Evolutionary conservation across 2,113 vertebrate species (phyloP).

Genomic region (Triplophysa siluroides): DNA sequence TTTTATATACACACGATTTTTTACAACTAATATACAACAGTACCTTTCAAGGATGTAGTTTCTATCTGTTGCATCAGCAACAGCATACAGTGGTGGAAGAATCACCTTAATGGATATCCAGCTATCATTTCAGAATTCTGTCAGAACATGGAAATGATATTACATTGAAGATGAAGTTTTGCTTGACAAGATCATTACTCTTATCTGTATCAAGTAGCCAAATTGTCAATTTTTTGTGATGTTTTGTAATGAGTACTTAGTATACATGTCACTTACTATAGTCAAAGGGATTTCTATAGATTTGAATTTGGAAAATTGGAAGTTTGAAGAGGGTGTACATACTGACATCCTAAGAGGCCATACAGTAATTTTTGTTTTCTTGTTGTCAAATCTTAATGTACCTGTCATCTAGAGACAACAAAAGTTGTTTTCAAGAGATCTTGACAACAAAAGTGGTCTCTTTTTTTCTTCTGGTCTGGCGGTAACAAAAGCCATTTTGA

Average conservation of each 20-base stretch:
- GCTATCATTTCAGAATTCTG: not conserved
- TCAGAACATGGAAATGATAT: not conserved
- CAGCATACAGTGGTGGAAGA: not conserved
- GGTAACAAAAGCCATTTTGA: too few species aligned
- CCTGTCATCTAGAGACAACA: too few species aligned
- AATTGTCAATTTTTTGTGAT: conserved; percentile 16
- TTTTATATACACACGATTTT: not conserved
- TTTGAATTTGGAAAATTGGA: conserved; percentile 55
- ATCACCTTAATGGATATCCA: not conserved
- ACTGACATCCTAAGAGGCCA: conserved; percentile 55
- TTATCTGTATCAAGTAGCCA: conserved; percentile 60
- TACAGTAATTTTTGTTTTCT: conserved; percentile 40
- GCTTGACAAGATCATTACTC: not conserved
- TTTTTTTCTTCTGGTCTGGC: too few species aligned
- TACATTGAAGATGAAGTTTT: not conserved
- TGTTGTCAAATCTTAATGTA: conserved; percentile 36
- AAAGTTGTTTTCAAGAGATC: too few species aligned
- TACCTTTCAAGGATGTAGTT: not conserved
- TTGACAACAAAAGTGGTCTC: too few species aligned
- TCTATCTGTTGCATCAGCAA: conserved; percentile 18
- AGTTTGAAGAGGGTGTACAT: conserved; percentile 60
- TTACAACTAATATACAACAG: not conserved
- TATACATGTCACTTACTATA: not conserved
- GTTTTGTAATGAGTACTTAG: not conserved
- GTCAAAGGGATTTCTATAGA: conserved; percentile 47